phyloP scores from a whole-genome alignment of 2,888 invertebrate genomes.

The Acronicta aceris region DNA sequence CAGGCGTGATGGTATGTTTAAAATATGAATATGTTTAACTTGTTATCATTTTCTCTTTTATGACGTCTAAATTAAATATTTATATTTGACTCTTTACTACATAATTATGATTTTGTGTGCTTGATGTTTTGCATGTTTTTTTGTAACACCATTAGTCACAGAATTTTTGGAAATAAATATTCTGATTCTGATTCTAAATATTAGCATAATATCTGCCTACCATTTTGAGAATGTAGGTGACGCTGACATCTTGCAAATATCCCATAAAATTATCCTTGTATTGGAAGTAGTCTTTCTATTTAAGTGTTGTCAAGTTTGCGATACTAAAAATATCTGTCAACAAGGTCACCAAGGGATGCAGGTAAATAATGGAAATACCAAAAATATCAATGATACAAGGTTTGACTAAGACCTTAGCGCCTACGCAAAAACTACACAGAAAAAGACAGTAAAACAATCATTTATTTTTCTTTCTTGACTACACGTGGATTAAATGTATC shows the following conservation, averaged over 20 bases:
- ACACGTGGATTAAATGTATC: no score
- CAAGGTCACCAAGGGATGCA: conserved; percentile 9
- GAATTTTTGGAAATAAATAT: neutral
- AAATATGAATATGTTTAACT: no score
- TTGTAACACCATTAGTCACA: no score
- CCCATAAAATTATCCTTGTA: conserved; percentile 14
- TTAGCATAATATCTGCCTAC: no score
- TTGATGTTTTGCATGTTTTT: no score
- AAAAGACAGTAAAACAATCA: conserved; percentile 5
- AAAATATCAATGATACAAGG: conserved; percentile 17
- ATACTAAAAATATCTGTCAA: conserved; percentile 1
- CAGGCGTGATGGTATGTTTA: no score
- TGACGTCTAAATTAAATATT: no score
- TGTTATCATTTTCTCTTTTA: no score
- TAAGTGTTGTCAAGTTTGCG: conserved; percentile 6
- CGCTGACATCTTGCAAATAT: conserved; percentile 1
- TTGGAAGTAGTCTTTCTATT: conserved; percentile 16
- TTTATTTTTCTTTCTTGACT: no score
- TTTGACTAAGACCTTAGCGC: conserved; percentile 7
- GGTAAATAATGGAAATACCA: conserved; percentile 14
- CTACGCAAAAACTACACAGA: conserved; percentile 15
- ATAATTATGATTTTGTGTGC: no score
- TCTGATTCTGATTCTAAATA: neutral
- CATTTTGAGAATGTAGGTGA: neutral
- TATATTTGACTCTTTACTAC: no score